These are phyloP conservation scores for Strix uralensis DNA, from an alignment of 2,113 vertebrate species.

Conservation along the genomic window DNA sequence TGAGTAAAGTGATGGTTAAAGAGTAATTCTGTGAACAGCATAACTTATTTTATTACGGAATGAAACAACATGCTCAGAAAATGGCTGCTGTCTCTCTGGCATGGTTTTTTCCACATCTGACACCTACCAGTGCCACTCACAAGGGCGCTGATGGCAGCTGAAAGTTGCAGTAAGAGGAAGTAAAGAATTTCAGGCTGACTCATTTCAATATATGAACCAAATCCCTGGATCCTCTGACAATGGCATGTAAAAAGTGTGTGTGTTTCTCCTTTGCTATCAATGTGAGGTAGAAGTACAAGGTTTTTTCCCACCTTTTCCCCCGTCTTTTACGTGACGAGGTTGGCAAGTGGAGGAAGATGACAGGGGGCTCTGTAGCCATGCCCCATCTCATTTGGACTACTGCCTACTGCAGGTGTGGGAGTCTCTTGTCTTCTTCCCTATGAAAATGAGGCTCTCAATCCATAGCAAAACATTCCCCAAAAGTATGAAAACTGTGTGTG, in stretches of 20 bases:
- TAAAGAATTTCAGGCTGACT: constrained; percentile 17
- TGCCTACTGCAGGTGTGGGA: not conserved
- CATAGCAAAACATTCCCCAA: not conserved
- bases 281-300: not conserved
- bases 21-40: not conserved
- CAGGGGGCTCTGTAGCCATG: fast-evolving
- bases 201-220: not conserved
- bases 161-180: not conserved
- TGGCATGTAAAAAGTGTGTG: not conserved
- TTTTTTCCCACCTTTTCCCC: not conserved
- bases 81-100: not conserved
- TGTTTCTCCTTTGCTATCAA: not conserved
- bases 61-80: not conserved
- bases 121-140: not conserved
- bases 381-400: not conserved
- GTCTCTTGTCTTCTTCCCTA: not conserved
- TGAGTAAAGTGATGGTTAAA: not conserved
- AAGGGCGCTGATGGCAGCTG: constrained; percentile 6
- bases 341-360: not conserved
- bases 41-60: not conserved
- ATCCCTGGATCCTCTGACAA: not conserved
- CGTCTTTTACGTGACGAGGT: fast-evolving
- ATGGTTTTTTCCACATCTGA: not conserved
- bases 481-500: not conserved
- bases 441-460: not conserved